Base-by-base conservation (phyloP, 2,113 vertebrate species). In the Thalassoma bifasciatum region DNA sequence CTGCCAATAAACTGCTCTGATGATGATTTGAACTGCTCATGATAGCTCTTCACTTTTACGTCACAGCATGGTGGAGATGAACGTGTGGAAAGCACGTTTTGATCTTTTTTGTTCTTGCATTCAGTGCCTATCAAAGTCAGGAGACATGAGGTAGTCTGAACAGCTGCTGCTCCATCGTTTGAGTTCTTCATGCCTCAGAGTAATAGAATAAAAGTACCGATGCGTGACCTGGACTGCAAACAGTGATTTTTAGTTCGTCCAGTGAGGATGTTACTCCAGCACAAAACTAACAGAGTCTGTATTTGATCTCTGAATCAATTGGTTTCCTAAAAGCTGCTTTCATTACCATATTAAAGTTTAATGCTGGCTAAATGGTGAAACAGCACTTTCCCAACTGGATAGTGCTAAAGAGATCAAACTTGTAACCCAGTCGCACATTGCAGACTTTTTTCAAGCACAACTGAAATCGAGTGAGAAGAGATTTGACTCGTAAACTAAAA, bases 81-180 rank as follows among this genome's bases (percentile, higher is more conserved):
- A 72, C 7, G 0, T 47, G 17, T 61, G 10, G 10, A 57, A 56
- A 65, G 53, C 54, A 52, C 3, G 16, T 44, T 62, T 63, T 17
- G 24, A 5, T 44, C 83, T 75, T 59, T 42, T 59, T 59, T 40
- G 36, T 67, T 75, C 54, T 75, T 66, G 64, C 67, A 68, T 89
- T 85, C 79, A 87, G 87, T 92, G 88, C 88, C 88, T 91, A 87
- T 87, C 59, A 70, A 61, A 69, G 50, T 47, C 50, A 40, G 62
- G 53, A 79, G 73, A 75, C 47, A 23, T 54, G 23, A 63, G 34
- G 34, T 68, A 62, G 70, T 72, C n/a, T 34, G 30, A 67, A 68
- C 78, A 71, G 77, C 65, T 59, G 72, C 75, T 68, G 77, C 75
- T 63, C 59, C 46, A 16, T 59, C 40, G 12, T 66, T 70, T 57